phyloP scores from a whole-genome alignment of 2,888 invertebrate species.

The Ennomos fuscantarius region DNA sequence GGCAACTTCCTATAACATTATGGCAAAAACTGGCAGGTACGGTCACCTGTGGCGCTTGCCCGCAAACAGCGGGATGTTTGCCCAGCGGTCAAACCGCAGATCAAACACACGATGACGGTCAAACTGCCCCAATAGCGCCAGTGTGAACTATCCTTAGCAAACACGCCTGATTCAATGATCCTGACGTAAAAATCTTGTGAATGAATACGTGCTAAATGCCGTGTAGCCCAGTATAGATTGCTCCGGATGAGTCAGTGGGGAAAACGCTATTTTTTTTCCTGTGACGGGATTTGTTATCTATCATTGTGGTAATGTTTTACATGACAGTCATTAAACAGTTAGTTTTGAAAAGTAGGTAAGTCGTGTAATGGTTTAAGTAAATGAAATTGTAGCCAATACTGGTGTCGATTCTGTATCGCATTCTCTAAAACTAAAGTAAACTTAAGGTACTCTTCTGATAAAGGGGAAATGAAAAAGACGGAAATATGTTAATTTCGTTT shows the following conservation, averaged over 20 bases:
- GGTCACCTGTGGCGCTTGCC: constrained; percentile 78
- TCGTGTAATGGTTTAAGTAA: too few relatives aligned
- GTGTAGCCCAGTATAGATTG: constrained; percentile 6
- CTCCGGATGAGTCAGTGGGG: constrained; percentile 6
- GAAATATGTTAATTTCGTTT: too few relatives aligned
- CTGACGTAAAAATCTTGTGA: constrained; percentile 58
- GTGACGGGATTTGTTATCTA: background rate
- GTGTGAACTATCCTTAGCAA: constrained; percentile 72
- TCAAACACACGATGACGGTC: constrained; percentile 21
- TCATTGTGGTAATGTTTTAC: too few relatives aligned
- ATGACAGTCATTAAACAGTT: too few relatives aligned
- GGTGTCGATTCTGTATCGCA: too few relatives aligned
- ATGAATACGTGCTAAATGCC: constrained; percentile 61
- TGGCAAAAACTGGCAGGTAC: constrained; percentile 67
- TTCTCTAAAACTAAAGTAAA: too few relatives aligned
- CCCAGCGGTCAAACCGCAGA: constrained; percentile 48
- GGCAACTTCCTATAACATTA: constrained; percentile 59
- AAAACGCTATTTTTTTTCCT: constrained; percentile 20
- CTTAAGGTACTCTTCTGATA: too few relatives aligned
- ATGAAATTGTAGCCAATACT: too few relatives aligned
- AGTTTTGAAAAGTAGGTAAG: too few relatives aligned
- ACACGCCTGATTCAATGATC: constrained; percentile 48
- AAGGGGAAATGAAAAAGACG: too few relatives aligned
- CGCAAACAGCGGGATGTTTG: constrained; percentile 56
- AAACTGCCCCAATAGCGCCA: constrained; percentile 61